phyloP scores from a whole-genome alignment of 2,888 invertebrate species.

The Pyrrhia umbra region DNA sequence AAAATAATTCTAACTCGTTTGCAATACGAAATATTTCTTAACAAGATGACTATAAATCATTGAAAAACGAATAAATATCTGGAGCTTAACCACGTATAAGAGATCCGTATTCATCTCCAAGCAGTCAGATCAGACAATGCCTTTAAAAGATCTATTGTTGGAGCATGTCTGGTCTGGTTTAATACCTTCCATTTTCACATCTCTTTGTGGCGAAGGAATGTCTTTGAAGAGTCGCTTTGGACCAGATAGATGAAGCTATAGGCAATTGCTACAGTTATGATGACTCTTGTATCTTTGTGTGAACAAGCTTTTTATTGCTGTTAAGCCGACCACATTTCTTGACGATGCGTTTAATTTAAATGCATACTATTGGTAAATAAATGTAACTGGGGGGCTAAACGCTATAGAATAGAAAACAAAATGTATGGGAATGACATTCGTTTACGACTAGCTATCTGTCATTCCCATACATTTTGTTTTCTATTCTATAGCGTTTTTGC shows the following conservation, averaged over 20 bases:
- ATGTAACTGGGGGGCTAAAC: too few species aligned
- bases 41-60: constrained; percentile 58
- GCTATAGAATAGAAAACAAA: too few species aligned
- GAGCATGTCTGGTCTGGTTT: constrained; percentile 72
- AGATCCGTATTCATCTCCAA: constrained; percentile 61
- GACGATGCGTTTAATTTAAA: background rate
- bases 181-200: constrained; percentile 78
- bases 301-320: constrained; percentile 9
- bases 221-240: constrained; percentile 65
- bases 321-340: too few species aligned
- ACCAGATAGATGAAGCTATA: constrained; percentile 42
- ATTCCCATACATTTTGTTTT: too few species aligned
- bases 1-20: constrained; percentile 39
- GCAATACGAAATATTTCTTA: constrained; percentile 32
- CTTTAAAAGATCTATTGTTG: constrained; percentile 79
- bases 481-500: too few species aligned
- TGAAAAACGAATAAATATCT: constrained; percentile 49
- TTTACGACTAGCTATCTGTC: too few species aligned
- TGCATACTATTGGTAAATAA: background rate
- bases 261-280: constrained; percentile 58
- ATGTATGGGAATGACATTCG: too few species aligned
- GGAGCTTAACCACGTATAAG: constrained; percentile 43
- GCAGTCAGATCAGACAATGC: constrained; percentile 72
- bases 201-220: constrained; percentile 73
- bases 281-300: constrained; percentile 28